Percentiles rank a stretch among this genome's conserved stretches.
phyloP scores from a whole-genome alignment of 2,797 vertebrate genomes.

The Busarellus nigricollis region DNA sequence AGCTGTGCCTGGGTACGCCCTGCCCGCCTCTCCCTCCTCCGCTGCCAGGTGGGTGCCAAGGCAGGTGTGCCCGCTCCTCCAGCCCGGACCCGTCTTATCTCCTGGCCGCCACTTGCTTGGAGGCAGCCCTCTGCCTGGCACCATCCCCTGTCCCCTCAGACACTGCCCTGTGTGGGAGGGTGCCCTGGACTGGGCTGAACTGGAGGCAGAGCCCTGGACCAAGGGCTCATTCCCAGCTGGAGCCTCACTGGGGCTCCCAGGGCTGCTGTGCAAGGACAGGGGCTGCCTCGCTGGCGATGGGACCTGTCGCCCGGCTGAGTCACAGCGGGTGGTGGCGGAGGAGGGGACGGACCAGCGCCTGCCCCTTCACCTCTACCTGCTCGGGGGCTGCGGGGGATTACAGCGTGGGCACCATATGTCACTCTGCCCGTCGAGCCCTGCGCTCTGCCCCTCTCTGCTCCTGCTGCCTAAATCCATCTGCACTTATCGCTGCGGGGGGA shows the following conservation, averaged over 20 bases:
- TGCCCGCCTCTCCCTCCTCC: fast-evolving
- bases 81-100: fast-evolving
- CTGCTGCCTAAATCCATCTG: conserved; percentile 8
- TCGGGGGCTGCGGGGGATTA: neutral
- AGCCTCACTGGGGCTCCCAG: fast-evolving
- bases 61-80: neutral
- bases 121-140: neutral
- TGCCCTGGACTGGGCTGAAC: neutral
- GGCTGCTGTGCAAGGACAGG: neutral
- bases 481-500: neutral
- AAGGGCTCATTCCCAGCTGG: fast-evolving
- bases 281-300: fast-evolving
- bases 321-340: neutral
- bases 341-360: neutral
- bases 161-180: fast-evolving
- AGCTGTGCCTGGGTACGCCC: fast-evolving
- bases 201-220: neutral
- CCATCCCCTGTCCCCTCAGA: neutral
- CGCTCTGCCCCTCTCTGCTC: neutral
- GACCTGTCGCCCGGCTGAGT: fast-evolving
- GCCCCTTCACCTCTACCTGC: neutral
- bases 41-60: neutral
- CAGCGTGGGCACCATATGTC: neutral
- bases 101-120: too few species aligned
- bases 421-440: neutral